Percentiles rank a stretch among this genome's conserved stretches.
phyloP scores from a whole-genome alignment of 2,113 vertebrate species.

The Periophthalmodon schlosseri region DNA sequence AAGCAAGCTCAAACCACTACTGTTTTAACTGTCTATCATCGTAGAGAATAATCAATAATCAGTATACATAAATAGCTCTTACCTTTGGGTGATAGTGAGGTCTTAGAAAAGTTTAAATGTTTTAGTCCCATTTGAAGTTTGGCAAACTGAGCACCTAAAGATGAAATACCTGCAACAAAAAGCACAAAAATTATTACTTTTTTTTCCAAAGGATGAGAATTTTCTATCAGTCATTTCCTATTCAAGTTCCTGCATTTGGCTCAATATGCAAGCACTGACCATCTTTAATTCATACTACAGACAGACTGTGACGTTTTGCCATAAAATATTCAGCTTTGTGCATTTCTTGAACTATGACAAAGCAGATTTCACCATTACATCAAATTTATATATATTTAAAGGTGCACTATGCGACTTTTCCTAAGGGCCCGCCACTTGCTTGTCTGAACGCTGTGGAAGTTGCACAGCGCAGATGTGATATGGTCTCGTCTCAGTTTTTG shows the following conservation, averaged over 20 bases:
- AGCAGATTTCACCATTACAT: neutral
- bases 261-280: constrained; percentile 22
- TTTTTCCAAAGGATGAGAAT: neutral
- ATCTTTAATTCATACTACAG: constrained; percentile 46
- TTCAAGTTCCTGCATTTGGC: neutral
- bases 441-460: too few relatives aligned
- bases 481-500: too few relatives aligned
- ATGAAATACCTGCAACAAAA: constrained; percentile 82
- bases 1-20: neutral
- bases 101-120: constrained; percentile 95
- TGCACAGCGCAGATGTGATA: too few relatives aligned
- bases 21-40: neutral
- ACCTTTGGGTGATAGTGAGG: constrained; percentile 98
- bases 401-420: neutral
- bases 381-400: neutral
- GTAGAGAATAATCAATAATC: neutral
- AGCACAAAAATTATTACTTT: neutral
- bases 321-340: constrained; percentile 48
- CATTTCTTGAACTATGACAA: constrained; percentile 3
- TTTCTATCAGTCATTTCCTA: neutral
- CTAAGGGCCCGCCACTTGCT: too few relatives aligned
- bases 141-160: constrained; percentile 90
- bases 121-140: constrained; percentile 92
- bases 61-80: constrained; percentile 34
- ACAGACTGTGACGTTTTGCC: constrained; percentile 23